Base-by-base conservation (phyloP, 2,888 invertebrate genomes). In the Eupsilia transversa region DNA sequence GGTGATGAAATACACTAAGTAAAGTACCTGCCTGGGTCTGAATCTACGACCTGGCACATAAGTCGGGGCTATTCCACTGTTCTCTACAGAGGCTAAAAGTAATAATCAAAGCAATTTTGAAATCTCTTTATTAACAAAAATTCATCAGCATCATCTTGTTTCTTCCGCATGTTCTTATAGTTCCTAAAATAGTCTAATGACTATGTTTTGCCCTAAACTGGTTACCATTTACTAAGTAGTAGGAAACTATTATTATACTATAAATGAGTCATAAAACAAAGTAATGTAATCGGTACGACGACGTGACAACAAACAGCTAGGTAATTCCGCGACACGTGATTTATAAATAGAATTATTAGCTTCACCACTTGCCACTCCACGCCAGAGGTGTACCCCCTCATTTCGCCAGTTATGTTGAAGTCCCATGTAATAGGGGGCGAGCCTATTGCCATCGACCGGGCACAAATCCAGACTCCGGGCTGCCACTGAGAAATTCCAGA, bases 221-320 rank as follows among this genome's bases (percentile, higher is more conserved):
- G 30, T 20, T 17, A 5, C 9, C 6, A 14, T 73, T 73, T 30
- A 35, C 9, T 52, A 52, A n/a, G n/a, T 23, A 4, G 52, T n/a
- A 52, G n/a, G n/a, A n/a, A n/a, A 9, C 49, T 46, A 33, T 33
- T 71, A 52, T 46, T 10, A 23, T 2, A 23, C 20, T 12, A 14
- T 17, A 33, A 74, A 46, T 20, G 4, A 30, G 17, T n/a, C 30
- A 27, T 57, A 14, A 59, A 59, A 72, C 74, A 49, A 33, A 20
- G 46, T 57, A 23, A 43, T 56, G 9, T 30, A 49, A 72, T 59
- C 6, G 46, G 14, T 27, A n/a, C 46, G n/a, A n/a, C 46, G n/a
- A 33, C n/a, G 38, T 38, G 74, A 30, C 57, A n/a, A 2, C 4
- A 56, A 52, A 12, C 14, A 12, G 27, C 27, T 35, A 20, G 38